Evolutionary conservation across 2,888 invertebrate species (phyloP).

Genomic region (Eurytoma adleriae): DNA sequence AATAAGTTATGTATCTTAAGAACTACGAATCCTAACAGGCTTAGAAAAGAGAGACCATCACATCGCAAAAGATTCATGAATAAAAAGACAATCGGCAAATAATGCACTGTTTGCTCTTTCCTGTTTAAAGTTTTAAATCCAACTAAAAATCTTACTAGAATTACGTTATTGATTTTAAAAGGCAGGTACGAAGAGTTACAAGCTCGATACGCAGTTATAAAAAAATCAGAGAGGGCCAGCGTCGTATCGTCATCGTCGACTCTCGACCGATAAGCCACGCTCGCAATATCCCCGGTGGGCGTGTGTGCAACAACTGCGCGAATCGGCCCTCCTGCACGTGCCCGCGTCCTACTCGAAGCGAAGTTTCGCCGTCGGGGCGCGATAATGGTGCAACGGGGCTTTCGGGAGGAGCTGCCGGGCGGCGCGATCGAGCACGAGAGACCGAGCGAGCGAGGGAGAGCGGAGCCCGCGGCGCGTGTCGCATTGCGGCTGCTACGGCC

Average conservation of each 20-base stretch:
- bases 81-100: too few species aligned
- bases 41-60: too few species aligned
- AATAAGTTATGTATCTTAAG: too few species aligned
- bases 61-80: too few species aligned
- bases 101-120: too few species aligned
- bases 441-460: conserved; percentile 54
- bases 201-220: too few species aligned
- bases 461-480: conserved; percentile 65
- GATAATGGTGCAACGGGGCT: conserved; percentile 62
- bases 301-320: conserved; percentile 57
- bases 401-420: conserved; percentile 49
- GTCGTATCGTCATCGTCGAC: neutral
- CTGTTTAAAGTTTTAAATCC: too few species aligned
- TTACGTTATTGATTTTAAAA: too few species aligned
- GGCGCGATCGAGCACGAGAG: conserved; percentile 55
- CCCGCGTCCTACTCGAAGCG: conserved; percentile 32
- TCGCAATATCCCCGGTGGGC: neutral
- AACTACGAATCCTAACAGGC: too few species aligned
- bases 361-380: conserved; percentile 55
- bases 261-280: neutral
- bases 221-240: too few species aligned
- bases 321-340: conserved; percentile 46
- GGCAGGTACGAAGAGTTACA: too few species aligned
- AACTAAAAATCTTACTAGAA: too few species aligned
- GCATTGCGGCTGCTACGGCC: conserved; percentile 72